These are phyloP conservation scores for Amblyraja radiata DNA, from an alignment of 2,797 vertebrate species.

Conservation along the genomic window DNA sequence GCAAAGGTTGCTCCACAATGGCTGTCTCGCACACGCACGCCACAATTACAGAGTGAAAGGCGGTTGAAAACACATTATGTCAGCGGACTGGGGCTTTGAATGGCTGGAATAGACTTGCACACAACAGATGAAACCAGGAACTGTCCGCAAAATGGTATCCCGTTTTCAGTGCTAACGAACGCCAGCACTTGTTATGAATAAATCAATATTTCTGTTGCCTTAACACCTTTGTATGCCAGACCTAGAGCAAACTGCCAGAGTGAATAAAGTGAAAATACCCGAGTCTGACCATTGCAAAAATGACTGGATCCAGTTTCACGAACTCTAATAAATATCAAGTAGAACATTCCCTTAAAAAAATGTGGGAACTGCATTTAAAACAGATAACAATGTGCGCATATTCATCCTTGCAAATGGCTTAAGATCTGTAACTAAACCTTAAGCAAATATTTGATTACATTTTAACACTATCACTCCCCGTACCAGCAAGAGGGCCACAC, in stretches of 20 bases:
- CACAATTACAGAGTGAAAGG: constrained; percentile 5
- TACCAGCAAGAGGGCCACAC: background rate
- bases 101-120: background rate
- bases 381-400: background rate
- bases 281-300: background rate
- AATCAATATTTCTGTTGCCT: constrained; percentile 17
- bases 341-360: background rate
- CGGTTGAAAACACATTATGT: background rate
- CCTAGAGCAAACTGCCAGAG: background rate
- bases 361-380: background rate
- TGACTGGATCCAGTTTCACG: background rate
- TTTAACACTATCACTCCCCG: background rate
- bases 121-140: constrained; percentile 5
- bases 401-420: background rate
- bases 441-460: background rate
- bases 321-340: background rate
- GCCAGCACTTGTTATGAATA: constrained; percentile 11
- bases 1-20: constrained; percentile 36
- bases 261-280: background rate
- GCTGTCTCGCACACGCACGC: constrained; percentile 28
- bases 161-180: background rate
- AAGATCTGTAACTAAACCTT: background rate
- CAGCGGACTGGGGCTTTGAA: background rate
- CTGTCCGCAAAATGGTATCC: constrained; percentile 28
- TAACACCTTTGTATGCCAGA: constrained; percentile 17